phyloP scores from a whole-genome alignment of 2,113 vertebrate genomes.

The Cepphus grylle region DNA sequence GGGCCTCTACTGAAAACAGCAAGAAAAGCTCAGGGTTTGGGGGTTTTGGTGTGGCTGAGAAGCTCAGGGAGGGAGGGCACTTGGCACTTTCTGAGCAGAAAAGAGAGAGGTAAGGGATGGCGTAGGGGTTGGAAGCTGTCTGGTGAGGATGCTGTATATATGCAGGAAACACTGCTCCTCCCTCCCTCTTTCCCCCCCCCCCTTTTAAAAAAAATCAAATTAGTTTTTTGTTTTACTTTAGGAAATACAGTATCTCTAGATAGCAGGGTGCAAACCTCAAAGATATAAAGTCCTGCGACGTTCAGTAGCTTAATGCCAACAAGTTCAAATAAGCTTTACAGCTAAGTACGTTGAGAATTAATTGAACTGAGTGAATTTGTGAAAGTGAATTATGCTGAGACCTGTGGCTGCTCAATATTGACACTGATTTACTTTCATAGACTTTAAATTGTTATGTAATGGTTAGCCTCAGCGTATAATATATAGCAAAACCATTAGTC shows the following conservation, averaged over 20 bases:
- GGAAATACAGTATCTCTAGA: neutral
- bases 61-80: neutral
- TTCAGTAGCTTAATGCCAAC: neutral
- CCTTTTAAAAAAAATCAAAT: neutral
- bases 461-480: neutral
- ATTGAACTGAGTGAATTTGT: neutral
- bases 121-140: neutral
- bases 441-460: neutral
- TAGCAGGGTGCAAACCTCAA: neutral
- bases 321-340: neutral
- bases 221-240: neutral
- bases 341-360: neutral
- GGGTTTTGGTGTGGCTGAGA: neutral
- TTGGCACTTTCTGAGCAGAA: neutral
- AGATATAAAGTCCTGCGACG: neutral
- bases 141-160: rapidly evolving
- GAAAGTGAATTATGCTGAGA: neutral
- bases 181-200: rapidly evolving
- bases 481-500: neutral
- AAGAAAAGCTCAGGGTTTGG: neutral
- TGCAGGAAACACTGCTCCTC: neutral
- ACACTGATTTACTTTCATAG: neutral
- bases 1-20: neutral
- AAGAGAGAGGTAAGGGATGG: neutral
- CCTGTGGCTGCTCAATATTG: neutral